Percentiles rank a stretch among this genome's conserved stretches.
phyloP scores from a whole-genome alignment of 2,888 invertebrate species.

The Spisula subtruncata region DNA sequence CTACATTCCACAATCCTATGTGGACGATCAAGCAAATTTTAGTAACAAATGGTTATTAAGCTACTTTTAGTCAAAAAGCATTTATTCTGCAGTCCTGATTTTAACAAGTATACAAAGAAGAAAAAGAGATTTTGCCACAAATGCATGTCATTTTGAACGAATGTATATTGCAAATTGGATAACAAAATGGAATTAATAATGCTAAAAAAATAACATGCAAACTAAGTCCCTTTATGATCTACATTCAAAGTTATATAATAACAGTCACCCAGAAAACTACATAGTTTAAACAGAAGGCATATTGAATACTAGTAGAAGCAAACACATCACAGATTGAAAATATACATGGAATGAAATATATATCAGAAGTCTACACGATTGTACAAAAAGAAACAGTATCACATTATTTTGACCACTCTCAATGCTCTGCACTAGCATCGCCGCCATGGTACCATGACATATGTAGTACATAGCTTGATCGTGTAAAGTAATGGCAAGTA shows the following conservation, averaged over 20 bases:
- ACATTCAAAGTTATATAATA: not conserved
- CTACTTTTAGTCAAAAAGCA: not conserved
- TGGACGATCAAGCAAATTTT: not conserved
- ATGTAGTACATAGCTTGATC: not conserved
- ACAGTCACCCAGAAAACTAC: not conserved
- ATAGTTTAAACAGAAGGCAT: not conserved
- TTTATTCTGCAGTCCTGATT: not conserved
- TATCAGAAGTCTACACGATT: not conserved
- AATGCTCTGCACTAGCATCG: not conserved
- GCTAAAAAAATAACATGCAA: not conserved
- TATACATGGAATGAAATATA: slow-evolving; percentile 7
- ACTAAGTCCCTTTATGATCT: not conserved
- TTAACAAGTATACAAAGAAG: not conserved
- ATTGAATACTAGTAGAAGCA: slow-evolving; percentile 5
- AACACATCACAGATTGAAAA: slow-evolving; percentile 15
- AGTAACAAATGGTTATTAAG: not conserved
- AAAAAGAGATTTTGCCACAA: not conserved
- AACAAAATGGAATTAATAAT: not conserved
- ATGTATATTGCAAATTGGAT: not conserved
- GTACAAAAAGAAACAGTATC: slow-evolving; percentile 20
- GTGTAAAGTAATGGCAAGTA: not conserved
- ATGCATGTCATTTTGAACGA: not conserved
- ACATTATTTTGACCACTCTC: not conserved
- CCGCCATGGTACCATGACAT: not conserved
- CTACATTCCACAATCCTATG: not conserved